Conservation (phyloP, 2,797 vertebrate species). For the Rhinella marina region DNA sequence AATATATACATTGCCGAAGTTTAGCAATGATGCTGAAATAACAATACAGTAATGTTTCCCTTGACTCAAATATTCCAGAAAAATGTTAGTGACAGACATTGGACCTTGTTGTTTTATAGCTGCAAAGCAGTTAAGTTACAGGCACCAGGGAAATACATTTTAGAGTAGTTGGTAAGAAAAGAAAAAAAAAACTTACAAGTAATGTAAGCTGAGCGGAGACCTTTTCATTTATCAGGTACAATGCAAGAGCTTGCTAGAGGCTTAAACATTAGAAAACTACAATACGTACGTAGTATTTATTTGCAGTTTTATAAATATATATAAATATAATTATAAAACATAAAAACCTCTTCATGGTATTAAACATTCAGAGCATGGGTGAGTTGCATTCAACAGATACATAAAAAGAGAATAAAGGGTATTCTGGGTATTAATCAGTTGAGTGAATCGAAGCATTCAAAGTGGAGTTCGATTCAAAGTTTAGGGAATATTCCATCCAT, state of each 20-base stretch:
- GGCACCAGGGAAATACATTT: conserved; percentile 37
- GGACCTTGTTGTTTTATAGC: conserved; percentile 46
- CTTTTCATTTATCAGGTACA: conserved; percentile 26
- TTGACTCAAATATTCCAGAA: conserved; percentile 42
- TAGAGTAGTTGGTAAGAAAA: conserved; percentile 5
- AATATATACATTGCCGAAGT: conserved; percentile 6
- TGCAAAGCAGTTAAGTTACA: conserved; percentile 36
- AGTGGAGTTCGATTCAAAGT: too few species aligned
- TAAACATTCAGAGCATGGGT: too few species aligned
- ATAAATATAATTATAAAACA: not conserved
- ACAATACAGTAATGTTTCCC: conserved; percentile 45
- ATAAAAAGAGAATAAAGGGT: too few species aligned
- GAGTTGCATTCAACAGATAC: too few species aligned
- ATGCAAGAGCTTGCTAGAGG: not conserved
- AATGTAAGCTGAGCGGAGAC: not conserved
- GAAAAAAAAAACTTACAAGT: not conserved
- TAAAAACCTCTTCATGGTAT: too few species aligned
- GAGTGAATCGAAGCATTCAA: too few species aligned
- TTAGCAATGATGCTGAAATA: conserved; percentile 33
- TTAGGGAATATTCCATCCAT: too few species aligned
- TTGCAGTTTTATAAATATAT: not conserved
- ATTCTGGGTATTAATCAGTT: too few species aligned
- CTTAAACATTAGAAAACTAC: not conserved
- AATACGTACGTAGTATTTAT: not conserved
- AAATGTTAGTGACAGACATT: conserved; percentile 32